Conservation (phyloP, 1,140 invertebrate genomes). For the Pachyrhynchus sulphureomaculatus region DNA sequence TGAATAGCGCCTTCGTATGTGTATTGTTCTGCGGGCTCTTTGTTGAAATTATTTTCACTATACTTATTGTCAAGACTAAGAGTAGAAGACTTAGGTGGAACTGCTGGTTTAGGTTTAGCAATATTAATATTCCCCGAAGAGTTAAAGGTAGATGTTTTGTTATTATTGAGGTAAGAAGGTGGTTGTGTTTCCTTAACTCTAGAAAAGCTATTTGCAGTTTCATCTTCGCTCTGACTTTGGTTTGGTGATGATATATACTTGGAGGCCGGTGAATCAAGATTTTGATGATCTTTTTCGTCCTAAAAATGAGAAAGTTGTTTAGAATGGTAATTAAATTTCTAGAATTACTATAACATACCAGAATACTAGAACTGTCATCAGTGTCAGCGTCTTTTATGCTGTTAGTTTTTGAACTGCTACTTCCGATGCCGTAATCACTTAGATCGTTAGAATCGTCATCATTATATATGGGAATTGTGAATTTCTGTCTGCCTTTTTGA, state of each 20-base stretch:
- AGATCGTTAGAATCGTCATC: conserved; percentile 81
- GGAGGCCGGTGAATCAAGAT: conserved; percentile 36
- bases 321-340: too few species aligned
- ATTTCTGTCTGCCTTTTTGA: conserved; percentile 54
- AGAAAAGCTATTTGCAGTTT: conserved; percentile 22
- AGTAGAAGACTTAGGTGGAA: conserved; percentile 5
- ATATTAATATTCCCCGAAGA: background rate
- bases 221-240: conserved; percentile 46
- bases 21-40: conserved; percentile 71
- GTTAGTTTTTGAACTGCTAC: conserved; percentile 71
- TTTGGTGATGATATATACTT: conserved; percentile 39
- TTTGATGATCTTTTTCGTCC: conserved; percentile 44
- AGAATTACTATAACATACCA: conserved; percentile 42
- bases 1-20: conserved; percentile 85
- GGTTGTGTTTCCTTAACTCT: background rate
- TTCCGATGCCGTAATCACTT: conserved; percentile 78
- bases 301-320: too few species aligned
- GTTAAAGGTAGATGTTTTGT: conserved; percentile 6
- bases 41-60: conserved; percentile 49
- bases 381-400: conserved; percentile 57
- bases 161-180: conserved; percentile 15
- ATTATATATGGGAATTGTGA: conserved; percentile 56
- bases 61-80: conserved; percentile 18
- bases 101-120: conserved; percentile 22
- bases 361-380: conserved; percentile 49